These are phyloP conservation scores for Quadroppia sp. DNA, from an alignment of 2,888 invertebrate genomes.

Conservation along the genomic window DNA sequence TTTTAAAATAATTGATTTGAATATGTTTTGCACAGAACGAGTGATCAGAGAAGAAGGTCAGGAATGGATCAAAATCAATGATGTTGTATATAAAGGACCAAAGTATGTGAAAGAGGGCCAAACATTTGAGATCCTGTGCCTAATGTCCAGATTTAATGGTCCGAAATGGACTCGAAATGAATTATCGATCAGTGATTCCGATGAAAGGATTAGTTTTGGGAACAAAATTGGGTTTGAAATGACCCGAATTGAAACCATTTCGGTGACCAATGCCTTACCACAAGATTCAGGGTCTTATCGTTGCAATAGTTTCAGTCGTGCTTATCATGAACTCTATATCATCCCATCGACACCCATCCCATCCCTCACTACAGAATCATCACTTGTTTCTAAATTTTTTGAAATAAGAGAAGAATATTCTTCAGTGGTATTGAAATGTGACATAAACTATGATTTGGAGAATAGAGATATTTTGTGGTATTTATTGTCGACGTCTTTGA, in stretches of 20 bases:
- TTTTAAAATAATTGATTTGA: too few relatives aligned
- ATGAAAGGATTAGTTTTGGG: constrained; percentile 8
- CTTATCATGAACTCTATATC: constrained; percentile 34
- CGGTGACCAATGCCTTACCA: constrained; percentile 29
- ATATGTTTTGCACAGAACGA: too few relatives aligned
- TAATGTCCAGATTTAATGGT: constrained; percentile 43
- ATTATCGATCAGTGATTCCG: constrained; percentile 11
- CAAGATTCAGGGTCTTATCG: constrained; percentile 45
- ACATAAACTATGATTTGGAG: not conserved
- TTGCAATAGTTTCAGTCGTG: constrained; percentile 43
- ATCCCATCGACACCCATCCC: constrained; percentile 15
- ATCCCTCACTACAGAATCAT: not conserved
- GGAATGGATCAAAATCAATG: constrained; percentile 24
- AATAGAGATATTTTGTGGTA: not conserved
- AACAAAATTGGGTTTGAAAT: not conserved
- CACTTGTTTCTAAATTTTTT: not conserved
- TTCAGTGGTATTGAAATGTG: constrained; percentile 25
- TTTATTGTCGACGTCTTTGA: too few relatives aligned
- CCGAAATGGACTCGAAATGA: constrained; percentile 46
- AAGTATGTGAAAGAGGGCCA: constrained; percentile 44
- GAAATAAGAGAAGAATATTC: constrained; percentile 21
- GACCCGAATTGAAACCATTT: not conserved
- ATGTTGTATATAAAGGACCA: constrained; percentile 44
- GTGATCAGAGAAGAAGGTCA: not conserved
- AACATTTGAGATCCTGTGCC: constrained; percentile 44